A percentile compares a stretch with the other conserved stretches of the same genome.
These are phyloP conservation scores for Tenodera sinensis DNA, from an alignment of 2,888 invertebrate species.

Conservation along the genomic window DNA sequence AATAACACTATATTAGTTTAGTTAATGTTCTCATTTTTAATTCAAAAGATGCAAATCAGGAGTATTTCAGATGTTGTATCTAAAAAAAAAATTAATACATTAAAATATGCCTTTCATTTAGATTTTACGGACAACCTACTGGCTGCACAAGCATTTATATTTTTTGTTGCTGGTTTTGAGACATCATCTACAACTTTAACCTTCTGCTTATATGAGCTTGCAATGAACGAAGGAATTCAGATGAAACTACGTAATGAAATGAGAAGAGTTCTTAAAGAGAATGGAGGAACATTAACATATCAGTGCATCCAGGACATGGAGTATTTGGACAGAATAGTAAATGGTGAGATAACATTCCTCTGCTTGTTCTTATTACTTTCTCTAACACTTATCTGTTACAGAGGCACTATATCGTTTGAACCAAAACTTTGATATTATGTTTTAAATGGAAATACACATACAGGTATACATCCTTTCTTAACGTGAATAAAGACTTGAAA, in stretches of 20 bases:
- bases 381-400: too few species aligned
- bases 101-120: background rate
- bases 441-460: too few species aligned
- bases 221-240: background rate
- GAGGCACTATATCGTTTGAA: too few species aligned
- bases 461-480: too few species aligned
- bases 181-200: background rate
- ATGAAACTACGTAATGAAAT: background rate
- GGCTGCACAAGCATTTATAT: background rate
- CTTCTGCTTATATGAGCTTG: background rate
- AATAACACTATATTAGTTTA: too few species aligned
- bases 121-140: background rate
- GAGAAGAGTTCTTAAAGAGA: background rate
- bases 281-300: background rate
- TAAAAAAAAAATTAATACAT: background rate
- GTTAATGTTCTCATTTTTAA: too few species aligned
- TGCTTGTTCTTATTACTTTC: background rate
- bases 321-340: background rate
- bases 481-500: too few species aligned
- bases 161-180: background rate
- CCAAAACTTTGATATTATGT: too few species aligned
- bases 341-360: background rate
- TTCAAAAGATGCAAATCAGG: too few species aligned
- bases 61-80: too few species aligned
- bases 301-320: background rate